Percentiles rank a stretch among this genome's conserved stretches.
These are phyloP conservation scores for Nematolebias whitei DNA, from an alignment of 2,113 vertebrate genomes.

Conservation along the genomic window DNA sequence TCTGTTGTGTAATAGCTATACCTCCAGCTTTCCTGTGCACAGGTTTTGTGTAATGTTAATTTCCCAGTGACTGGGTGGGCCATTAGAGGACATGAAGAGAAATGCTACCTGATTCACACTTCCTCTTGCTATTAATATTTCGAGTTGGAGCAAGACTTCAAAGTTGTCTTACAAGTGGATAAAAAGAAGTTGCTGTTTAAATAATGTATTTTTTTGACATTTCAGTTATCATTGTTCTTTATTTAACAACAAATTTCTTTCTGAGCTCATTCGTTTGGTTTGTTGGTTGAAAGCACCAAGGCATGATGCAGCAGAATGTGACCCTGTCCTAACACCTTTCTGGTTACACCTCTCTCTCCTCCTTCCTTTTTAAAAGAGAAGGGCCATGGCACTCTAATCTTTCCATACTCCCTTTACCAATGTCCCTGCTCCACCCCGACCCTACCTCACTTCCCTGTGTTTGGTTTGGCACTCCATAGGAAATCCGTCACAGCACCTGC, in stretches of 20 bases:
- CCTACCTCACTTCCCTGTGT: constrained; percentile 62
- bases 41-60: constrained; percentile 68
- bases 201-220: constrained; percentile 30
- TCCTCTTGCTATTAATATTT: constrained; percentile 36
- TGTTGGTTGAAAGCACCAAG: constrained; percentile 16
- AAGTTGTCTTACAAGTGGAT: constrained; percentile 37
- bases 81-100: constrained; percentile 70
- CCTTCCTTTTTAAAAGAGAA: constrained; percentile 47
- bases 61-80: constrained; percentile 70
- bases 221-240: no score
- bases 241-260: no score
- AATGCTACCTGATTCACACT: constrained; percentile 67
- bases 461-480: constrained; percentile 68
- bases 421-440: constrained; percentile 61
- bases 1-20: constrained; percentile 78
- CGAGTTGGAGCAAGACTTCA: constrained; percentile 52
- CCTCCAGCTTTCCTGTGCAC: constrained; percentile 74
- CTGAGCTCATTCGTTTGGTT: constrained; percentile 20
- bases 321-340: constrained; percentile 52
- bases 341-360: constrained; percentile 9
- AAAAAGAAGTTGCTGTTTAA: constrained; percentile 20
- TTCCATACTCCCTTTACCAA: constrained; percentile 46
- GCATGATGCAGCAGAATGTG: constrained; percentile 62
- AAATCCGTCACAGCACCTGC: constrained; percentile 79
- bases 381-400: constrained; percentile 62